Evolutionary conservation across 2,888 invertebrate species (phyloP), one percentile per base, ranked within the genome.

Genomic region (Cartodere bifasciata): DNA sequence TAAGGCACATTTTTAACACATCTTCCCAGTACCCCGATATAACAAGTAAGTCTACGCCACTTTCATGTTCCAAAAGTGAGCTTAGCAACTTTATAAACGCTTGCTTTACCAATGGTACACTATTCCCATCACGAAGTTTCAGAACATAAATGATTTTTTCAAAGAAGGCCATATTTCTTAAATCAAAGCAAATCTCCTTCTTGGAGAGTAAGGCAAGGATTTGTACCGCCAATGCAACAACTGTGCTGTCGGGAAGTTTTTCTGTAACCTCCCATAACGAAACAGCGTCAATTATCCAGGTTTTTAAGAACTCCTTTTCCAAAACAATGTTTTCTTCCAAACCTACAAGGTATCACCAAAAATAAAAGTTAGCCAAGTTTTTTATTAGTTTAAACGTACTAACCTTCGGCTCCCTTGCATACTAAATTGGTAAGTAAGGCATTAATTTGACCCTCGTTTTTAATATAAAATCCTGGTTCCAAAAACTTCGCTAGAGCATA

Each of bases 21-120:
- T 73, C 65, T 36, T 63, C 66, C 82, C 83, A 84, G 7, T 66
- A 55, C 10, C 67, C 72, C 35, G 60, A 63, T 33, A 68, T 57
- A n/a, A 71, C 60, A 3, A 83, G 58, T 73, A 77, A 83, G 15
- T 64, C 58, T 16, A 76, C 52, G 1, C 84, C 83, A 3, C 71
- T 63, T 38, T 63, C 62, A 47, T 83, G 79, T 21, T 62, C 59
- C 4, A 74, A 59, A 16, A 79, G 59, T 7, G 72, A 60, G 7
- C 66, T 52, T 11, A 80, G 63, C 36, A 81, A 64, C 28, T 72
- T 70, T 34, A 79, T 67, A 35, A 71, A 75, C 1, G 75, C 79
- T 28, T 80, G 65, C 52, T 75, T 75, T 14, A 78, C 57, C 10
- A 75, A 75, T 0, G 77, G 69, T 32, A 65, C 64, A 28, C 69